Base-by-base conservation (phyloP, 2,113 vertebrate species). In the Colossoma macropomum region DNA sequence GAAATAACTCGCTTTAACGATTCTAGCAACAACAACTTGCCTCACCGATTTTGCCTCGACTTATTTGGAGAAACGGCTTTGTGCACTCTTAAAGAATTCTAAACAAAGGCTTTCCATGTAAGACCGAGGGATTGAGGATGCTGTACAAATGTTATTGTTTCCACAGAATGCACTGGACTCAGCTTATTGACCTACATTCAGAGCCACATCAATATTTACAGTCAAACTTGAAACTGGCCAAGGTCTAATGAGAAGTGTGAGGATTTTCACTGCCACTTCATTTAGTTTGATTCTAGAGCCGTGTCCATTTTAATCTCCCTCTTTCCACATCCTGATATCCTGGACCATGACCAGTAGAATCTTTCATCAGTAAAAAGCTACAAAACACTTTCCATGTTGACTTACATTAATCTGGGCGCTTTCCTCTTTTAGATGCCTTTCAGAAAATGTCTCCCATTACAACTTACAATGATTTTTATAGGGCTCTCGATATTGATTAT, bases 1-100 rank as follows among this genome's bases (percentile, higher is more conserved):
- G 28, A 65, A 74, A 52, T 63, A 52, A 81, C 60, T 65, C 9
- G 34, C 32, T 12, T 63, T 38, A 52, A 75, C 28, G 65, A 27
- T 60, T 38, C 30, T 38, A 66, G 71, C 71, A 65, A 27, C 79
- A 75, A 25, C n/a, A 41, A 25, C 60, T 25, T 65, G 70, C 56
- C 70, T 25, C 19, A 38, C 25, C 25, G 27, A 65, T 30, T 50
- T 48, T 25, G 59, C 17, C 38, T 65, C 17, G 79, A 81, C 70
- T 74, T 75, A 81, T 81, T 81, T 66, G 80, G 60, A 73, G 54
- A 74, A 81, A 66, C 60, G 25, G 30, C 48, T 54, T 81, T 11
- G 16, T 54, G 48, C 59, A 52, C 62, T 32, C 19, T 48, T 30
- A 34, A 75, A 54, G 80, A 75, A 66, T 81, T 75, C 45, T 81